These are phyloP conservation scores for Aplidium turbinatum DNA, from an alignment of 23 tunicate species.

Conservation along the genomic window DNA sequence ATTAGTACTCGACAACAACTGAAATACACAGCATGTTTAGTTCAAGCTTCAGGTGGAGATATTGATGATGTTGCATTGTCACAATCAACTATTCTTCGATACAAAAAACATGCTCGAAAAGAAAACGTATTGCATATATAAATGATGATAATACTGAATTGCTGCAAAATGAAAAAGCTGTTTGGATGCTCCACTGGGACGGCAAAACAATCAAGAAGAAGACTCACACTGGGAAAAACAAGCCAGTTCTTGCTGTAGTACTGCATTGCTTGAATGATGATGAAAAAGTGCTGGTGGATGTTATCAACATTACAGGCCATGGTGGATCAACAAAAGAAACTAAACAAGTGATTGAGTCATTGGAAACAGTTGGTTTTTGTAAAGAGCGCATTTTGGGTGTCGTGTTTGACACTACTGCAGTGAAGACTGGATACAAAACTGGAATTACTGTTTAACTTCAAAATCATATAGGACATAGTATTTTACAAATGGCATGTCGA, in stretches of 20 bases:
- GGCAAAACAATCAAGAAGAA: conserved; percentile 9
- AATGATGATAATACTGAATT: conserved; percentile 1
- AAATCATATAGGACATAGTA: too few relatives aligned
- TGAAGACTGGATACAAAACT: too few relatives aligned
- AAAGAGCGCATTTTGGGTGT: too few relatives aligned
- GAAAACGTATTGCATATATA: conserved; percentile 1
- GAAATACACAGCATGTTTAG: not conserved
- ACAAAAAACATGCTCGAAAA: conserved; percentile 1
- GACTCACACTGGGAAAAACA: conserved; percentile 5
- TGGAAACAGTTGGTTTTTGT: too few relatives aligned
- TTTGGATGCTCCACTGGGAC: conserved; percentile 23
- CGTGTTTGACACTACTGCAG: too few relatives aligned
- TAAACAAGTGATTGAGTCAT: not conserved
- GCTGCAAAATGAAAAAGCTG: conserved; percentile 3
- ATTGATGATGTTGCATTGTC: conserved; percentile 6
- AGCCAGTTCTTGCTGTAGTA: not conserved
- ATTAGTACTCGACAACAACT: conserved; percentile 21
- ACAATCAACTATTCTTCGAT: conserved; percentile 7
- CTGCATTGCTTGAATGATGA: not conserved
- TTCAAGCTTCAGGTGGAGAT: conserved; percentile 4
- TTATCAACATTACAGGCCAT: not conserved
- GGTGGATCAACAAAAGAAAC: conserved; percentile 1
- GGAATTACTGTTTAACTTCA: too few relatives aligned
- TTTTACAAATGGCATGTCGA: too few relatives aligned
- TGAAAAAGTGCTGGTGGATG: conserved; percentile 2